These are phyloP conservation scores for Glaucidium brasilianum DNA, from an alignment of 2,113 vertebrate species.

Conservation along the genomic window DNA sequence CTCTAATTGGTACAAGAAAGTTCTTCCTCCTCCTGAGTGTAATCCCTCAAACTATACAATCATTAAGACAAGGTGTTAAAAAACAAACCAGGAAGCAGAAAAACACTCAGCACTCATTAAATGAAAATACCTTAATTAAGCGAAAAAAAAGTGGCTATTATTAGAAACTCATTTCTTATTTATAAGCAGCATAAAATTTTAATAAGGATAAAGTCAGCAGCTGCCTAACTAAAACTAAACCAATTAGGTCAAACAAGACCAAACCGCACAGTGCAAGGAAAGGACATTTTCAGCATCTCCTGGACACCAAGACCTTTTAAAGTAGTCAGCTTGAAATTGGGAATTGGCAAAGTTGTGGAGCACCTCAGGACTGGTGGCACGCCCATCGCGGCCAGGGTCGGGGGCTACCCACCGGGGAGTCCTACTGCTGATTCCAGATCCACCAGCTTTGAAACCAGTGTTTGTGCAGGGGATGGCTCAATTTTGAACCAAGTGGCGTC, in stretches of 20 bases:
- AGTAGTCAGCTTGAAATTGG: accelerated
- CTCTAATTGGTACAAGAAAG: not conserved
- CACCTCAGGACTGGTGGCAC: accelerated
- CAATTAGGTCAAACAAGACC: not conserved
- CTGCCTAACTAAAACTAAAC: not conserved
- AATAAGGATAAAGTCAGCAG: not conserved
- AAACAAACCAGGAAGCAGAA: not conserved
- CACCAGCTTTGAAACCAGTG: accelerated
- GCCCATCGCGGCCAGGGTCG: not conserved
- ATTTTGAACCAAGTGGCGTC: not conserved
- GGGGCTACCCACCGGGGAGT: not conserved
- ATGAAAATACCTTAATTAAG: not conserved
- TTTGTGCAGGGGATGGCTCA: not conserved
- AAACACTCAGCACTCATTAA: not conserved
- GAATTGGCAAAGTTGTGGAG: not conserved
- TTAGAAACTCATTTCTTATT: conserved; percentile 8
- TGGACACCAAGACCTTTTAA: not conserved
- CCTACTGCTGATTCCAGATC: not conserved
- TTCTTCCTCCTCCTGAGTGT: not conserved
- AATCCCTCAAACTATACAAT: not conserved
- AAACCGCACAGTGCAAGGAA: accelerated
- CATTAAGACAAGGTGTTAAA: not conserved
- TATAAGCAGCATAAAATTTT: not conserved
- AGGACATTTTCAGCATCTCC: not conserved
- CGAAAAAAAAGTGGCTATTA: not conserved